phyloP scores from a whole-genome alignment of 2,113 vertebrate species.

The Vicugna pacos region DNA sequence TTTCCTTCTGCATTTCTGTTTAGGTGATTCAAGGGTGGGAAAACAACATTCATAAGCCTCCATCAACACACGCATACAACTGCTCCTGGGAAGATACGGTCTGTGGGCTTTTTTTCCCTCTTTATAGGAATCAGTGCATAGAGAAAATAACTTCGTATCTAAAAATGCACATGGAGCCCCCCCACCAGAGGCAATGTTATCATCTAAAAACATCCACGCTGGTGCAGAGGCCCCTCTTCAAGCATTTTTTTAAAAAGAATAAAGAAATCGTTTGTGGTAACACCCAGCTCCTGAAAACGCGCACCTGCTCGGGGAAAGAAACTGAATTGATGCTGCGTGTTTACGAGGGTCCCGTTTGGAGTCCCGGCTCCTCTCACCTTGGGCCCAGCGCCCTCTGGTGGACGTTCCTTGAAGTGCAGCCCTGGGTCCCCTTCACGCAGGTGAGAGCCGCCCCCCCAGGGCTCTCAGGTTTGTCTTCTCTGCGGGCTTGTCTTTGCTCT shows the following conservation, averaged over 20 bases:
- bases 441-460: too few relatives aligned
- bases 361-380: neutral
- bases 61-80: neutral
- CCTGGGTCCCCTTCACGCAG: rapidly evolving
- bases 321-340: neutral
- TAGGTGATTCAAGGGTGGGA: constrained; percentile 1
- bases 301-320: neutral
- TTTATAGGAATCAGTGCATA: neutral
- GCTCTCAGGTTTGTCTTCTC: rapidly evolving
- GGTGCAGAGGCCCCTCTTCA: neutral
- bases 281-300: neutral
- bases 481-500: neutral
- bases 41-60: neutral
- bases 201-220: neutral
- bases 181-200: neutral
- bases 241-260: neutral
- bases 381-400: constrained; percentile 66
- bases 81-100: neutral
- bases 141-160: neutral
- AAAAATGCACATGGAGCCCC: neutral
- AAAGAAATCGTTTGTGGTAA: neutral
- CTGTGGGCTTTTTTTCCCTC: neutral
- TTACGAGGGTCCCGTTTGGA: rapidly evolving
- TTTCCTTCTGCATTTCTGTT: neutral
- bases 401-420: neutral